Conservation (phyloP, 2,113 vertebrate genomes). For the Hippoglossus stenolepis region DNA sequence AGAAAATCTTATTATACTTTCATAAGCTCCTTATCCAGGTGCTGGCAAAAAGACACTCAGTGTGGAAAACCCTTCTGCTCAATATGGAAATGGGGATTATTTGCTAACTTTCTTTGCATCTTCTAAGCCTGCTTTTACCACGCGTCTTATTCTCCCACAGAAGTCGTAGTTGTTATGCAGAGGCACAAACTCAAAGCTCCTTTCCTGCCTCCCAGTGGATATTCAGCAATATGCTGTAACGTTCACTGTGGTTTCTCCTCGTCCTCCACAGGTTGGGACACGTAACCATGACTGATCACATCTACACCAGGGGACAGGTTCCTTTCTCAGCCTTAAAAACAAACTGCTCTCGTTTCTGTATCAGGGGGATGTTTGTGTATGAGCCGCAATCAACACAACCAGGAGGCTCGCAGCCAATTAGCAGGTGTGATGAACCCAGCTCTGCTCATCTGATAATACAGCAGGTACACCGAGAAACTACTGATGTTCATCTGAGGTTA, state of each 20-base stretch:
- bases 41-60: conserved; percentile 21
- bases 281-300: conserved; percentile 12
- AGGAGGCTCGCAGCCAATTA: conserved; percentile 10
- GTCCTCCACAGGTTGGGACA: neutral
- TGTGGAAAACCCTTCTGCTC: conserved; percentile 41
- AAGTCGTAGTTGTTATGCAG: neutral
- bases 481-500: neutral
- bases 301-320: neutral
- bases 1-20: conserved; percentile 38
- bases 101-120: conserved; percentile 29
- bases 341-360: conserved; percentile 6
- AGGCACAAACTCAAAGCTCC: neutral
- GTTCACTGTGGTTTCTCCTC: neutral
- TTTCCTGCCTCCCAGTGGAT: conserved; percentile 62
- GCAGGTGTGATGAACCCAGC: conserved; percentile 6
- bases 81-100: conserved; percentile 34
- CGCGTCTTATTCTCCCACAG: conserved; percentile 5
- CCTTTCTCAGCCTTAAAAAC: neutral
- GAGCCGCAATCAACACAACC: neutral
- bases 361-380: neutral
- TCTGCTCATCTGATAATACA: neutral
- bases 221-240: neutral
- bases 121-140: conserved; percentile 38
- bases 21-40: conserved; percentile 56
- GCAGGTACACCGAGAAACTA: neutral